Percentiles rank a stretch among this genome's conserved stretches.
Evolutionary conservation across 2,888 invertebrate genomes (phyloP).

Genomic region (Catocala nupta): DNA sequence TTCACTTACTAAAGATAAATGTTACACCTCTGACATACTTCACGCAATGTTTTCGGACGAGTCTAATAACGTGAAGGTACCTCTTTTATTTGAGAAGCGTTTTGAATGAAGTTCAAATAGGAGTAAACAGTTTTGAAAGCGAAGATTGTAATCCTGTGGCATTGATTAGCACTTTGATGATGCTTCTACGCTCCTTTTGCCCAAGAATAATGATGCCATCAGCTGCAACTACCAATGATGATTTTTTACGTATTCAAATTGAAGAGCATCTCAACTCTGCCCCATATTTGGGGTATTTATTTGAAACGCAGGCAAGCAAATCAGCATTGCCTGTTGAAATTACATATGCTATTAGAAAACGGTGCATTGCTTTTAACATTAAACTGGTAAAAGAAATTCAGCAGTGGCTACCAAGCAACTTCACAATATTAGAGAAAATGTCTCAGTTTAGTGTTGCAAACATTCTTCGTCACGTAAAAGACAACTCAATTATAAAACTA

Average conservation of each 20-base stretch:
- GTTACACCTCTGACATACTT: slow-evolving; percentile 10
- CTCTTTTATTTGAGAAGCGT: neutral
- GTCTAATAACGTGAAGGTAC: neutral
- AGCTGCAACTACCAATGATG: slow-evolving; percentile 37
- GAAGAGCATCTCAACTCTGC: slow-evolving; percentile 33
- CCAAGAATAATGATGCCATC: slow-evolving; percentile 24
- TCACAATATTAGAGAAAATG: no score
- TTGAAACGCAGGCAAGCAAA: slow-evolving; percentile 31
- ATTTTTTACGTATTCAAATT: slow-evolving; percentile 32
- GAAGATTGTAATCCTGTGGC: slow-evolving; percentile 6
- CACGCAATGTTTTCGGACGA: slow-evolving; percentile 13
- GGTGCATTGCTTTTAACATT: neutral
- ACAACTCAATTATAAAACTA: no score
- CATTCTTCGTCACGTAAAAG: no score
- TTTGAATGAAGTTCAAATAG: neutral
- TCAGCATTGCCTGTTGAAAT: no score
- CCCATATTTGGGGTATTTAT: slow-evolving; percentile 37
- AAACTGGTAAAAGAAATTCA: neutral
- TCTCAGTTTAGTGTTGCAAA: no score
- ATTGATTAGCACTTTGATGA: neutral
- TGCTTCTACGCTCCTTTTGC: slow-evolving; percentile 11
- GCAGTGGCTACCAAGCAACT: no score
- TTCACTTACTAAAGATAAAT: slow-evolving; percentile 21
- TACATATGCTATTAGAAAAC: neutral
- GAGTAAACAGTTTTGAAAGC: neutral